These are phyloP conservation scores for Cynopterus sphinx DNA, from an alignment of 2,797 vertebrate genomes.

Conservation along the genomic window DNA sequence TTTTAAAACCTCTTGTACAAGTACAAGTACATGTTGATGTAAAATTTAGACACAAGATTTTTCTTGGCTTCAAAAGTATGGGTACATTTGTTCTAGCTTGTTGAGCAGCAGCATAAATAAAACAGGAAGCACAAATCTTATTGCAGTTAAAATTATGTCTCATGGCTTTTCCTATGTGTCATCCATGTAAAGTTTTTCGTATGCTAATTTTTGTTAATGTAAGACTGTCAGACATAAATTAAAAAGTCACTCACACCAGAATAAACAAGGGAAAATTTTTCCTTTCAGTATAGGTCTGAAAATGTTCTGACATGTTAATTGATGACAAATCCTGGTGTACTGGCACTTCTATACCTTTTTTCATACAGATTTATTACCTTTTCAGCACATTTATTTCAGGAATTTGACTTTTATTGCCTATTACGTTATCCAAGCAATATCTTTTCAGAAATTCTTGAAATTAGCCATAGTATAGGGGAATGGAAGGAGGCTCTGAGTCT, in stretches of 20 bases:
- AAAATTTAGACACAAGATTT: neutral
- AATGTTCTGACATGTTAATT: neutral
- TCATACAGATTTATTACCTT: neutral
- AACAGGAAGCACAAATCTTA: slow-evolving; percentile 46
- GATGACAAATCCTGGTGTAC: neutral
- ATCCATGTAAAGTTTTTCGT: neutral
- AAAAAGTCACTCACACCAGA: neutral
- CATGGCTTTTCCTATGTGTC: neutral
- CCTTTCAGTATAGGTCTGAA: neutral
- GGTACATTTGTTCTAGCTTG: neutral
- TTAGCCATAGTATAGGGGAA: too few species aligned
- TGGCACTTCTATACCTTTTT: neutral
- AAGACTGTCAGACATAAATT: neutral
- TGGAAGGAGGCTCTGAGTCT: too few species aligned
- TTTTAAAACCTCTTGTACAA: neutral
- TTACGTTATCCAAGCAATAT: neutral
- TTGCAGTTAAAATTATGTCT: neutral
- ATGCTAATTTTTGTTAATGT: neutral
- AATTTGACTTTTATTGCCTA: neutral
- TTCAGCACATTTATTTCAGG: neutral
- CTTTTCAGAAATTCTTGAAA: neutral
- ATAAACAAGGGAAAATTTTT: neutral
- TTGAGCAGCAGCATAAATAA: neutral
- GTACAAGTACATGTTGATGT: neutral
- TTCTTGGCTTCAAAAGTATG: neutral